phyloP scores from a whole-genome alignment of 64 coral and sea anemone species.

The Catalaphyllia jardinei region DNA sequence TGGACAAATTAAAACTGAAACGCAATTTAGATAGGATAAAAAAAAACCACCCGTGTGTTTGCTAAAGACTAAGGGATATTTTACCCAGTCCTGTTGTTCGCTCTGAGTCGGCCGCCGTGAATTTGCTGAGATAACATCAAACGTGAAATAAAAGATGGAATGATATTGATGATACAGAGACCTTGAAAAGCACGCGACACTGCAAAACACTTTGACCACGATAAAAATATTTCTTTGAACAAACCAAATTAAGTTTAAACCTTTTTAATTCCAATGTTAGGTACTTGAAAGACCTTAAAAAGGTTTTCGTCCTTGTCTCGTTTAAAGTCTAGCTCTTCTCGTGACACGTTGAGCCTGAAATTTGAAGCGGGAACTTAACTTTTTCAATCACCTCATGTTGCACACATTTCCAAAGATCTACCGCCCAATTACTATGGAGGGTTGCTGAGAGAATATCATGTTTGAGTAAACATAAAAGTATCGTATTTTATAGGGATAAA shows the following conservation, averaged over 20 bases:
- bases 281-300: background rate
- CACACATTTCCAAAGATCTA: background rate
- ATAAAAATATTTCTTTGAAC: background rate
- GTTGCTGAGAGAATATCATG: conserved; percentile 2
- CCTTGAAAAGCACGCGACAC: background rate
- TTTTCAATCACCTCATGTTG: background rate
- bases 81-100: background rate
- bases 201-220: background rate
- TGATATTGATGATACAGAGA: background rate
- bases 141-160: background rate
- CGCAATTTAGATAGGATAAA: background rate
- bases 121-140: conserved; percentile 17
- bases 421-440: background rate
- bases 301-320: background rate
- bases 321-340: background rate
- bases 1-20: background rate
- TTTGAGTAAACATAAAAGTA: background rate
- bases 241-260: background rate
- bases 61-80: background rate
- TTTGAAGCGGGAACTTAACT: background rate
- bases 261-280: background rate
- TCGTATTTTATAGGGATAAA: background rate
- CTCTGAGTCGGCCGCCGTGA: background rate
- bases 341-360: background rate
- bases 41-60: background rate